phyloP scores from a whole-genome alignment of 2,113 vertebrate species.

The Prunella fulvescens region DNA sequence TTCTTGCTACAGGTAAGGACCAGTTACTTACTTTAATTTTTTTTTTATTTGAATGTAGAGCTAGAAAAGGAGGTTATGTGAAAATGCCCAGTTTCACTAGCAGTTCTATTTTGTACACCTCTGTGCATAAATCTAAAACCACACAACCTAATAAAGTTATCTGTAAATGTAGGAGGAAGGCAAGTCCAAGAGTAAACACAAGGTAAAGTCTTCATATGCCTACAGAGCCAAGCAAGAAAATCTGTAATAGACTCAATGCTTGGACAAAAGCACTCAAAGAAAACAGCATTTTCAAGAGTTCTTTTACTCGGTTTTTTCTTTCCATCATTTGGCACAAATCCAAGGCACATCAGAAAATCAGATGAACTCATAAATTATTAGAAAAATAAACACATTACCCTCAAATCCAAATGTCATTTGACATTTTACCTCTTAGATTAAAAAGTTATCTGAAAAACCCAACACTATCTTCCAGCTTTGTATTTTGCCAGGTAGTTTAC shows the following conservation, averaged over 20 bases:
- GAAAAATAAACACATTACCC: constrained; percentile 74
- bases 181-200: neutral
- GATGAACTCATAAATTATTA: constrained; percentile 73
- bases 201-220: neutral
- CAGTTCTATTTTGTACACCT: neutral
- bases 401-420: constrained; percentile 19
- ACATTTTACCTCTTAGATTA: constrained; percentile 19
- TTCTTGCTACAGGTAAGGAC: neutral
- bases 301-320: constrained; percentile 69
- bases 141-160: neutral
- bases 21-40: neutral
- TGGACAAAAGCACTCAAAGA: neutral
- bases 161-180: neutral
- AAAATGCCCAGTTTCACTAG: neutral
- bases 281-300: constrained; percentile 22
- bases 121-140: neutral
- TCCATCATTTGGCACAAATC: constrained; percentile 79
- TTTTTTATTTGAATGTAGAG: neutral
- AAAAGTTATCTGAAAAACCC: constrained; percentile 47
- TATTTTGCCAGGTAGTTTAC: constrained; percentile 20
- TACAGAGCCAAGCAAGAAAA: neutral
- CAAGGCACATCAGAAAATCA: constrained; percentile 81
- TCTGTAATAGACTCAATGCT: neutral
- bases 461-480: constrained; percentile 6
- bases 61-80: neutral